Evolutionary conservation across 2,797 vertebrate species (phyloP).

Genomic region (Gambelia wislizenii): DNA sequence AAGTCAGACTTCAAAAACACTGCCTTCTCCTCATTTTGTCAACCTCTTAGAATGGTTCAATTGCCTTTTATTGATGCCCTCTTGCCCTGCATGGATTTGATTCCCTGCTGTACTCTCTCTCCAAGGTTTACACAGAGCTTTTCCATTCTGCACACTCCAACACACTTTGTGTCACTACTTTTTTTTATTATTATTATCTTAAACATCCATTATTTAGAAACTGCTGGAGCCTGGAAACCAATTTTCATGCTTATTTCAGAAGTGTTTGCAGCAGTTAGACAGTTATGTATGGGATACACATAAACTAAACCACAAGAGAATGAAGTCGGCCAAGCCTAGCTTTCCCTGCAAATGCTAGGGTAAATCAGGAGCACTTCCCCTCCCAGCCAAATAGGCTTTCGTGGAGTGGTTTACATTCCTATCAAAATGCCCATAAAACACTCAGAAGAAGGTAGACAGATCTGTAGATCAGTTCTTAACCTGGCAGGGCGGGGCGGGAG

Average conservation of each 20-base stretch:
- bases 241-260: slow-evolving; percentile 78
- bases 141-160: slow-evolving; percentile 41
- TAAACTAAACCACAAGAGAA: slow-evolving; percentile 56
- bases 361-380: neutral
- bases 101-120: slow-evolving; percentile 2
- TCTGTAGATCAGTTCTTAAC: neutral
- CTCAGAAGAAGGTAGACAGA: neutral
- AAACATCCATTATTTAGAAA: slow-evolving; percentile 80
- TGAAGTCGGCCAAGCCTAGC: slow-evolving; percentile 36
- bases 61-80: slow-evolving; percentile 33
- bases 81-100: neutral
- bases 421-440: neutral
- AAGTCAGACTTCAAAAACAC: slow-evolving; percentile 19
- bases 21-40: rapidly evolving
- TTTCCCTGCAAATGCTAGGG: neutral
- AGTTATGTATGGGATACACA: slow-evolving; percentile 51
- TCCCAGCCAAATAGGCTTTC: neutral
- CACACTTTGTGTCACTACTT: slow-evolving; percentile 58
- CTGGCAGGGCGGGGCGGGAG: too few species aligned
- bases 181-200: slow-evolving; percentile 72
- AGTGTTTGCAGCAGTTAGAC: slow-evolving; percentile 67
- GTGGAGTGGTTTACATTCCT: neutral
- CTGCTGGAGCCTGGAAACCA: slow-evolving; percentile 79
- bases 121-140: slow-evolving; percentile 35
- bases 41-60: neutral